Base-by-base conservation (phyloP, 2,113 vertebrate genomes). In the Pygoscelis antarcticus region DNA sequence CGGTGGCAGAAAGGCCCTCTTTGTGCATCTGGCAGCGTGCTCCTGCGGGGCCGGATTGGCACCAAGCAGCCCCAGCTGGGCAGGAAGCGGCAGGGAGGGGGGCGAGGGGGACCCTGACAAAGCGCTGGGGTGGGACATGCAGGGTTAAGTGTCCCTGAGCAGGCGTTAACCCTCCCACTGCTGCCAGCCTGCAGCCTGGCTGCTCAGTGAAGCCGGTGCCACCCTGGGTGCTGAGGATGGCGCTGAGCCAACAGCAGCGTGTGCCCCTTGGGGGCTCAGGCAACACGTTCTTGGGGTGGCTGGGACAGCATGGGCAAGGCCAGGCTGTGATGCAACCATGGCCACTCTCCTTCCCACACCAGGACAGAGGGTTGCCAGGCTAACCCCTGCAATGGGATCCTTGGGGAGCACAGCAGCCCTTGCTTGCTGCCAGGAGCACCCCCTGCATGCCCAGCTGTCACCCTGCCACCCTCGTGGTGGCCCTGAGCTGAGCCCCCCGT, bases 31-130 rank as follows among this genome's bases (percentile, higher is more conserved):
- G 94, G 92, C 97, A 96, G 90, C 11, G 15, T 85, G 90, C 93
- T 94, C 72, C 95, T 92, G 88, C 61, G 1, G 60, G 82, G 93
- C 95, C 49, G 96, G n/a, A 92, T 98, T 98, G 98, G 98, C 98
- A 98, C 96, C 79, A 71, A 98, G 96, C 97, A 97, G 97, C 97
- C 98, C 98, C 98, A 98, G 98, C 98, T 98, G 98, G 98, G 98
- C 98, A 98, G 98, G 98, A 98, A 98, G 98, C 85, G 58, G 96
- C 96, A 83, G 91, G 91, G 95, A 95, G 95, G 97, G 96, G 97
- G 88, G 69, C 0, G 93, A 94, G 91, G 95, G 97, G 88, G 93
- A 62, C 89, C 83, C 83, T 96, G 92, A 91, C 91, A 93, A 93
- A 94, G 81, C 60, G 0, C 16, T 81, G 58, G 89, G 72, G 60